A percentile compares a stretch with the other conserved stretches of the same genome.
Evolutionary conservation across 2,888 invertebrate genomes (phyloP).

Genomic region (Eupelmus urozonus): DNA sequence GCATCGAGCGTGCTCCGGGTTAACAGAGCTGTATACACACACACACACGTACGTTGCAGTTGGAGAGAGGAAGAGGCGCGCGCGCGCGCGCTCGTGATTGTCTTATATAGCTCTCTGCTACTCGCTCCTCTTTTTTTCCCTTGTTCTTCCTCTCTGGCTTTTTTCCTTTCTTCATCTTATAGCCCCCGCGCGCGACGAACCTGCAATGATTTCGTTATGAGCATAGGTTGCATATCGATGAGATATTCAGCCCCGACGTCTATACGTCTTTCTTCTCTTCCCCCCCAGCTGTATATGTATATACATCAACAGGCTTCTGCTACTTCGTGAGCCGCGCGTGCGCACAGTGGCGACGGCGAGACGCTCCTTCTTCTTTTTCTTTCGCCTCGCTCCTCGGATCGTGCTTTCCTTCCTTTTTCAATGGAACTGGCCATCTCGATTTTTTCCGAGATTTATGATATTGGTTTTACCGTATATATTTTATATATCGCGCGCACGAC

Average conservation of each 20-base stretch:
- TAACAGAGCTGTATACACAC: slow-evolving; percentile 11
- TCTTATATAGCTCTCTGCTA: slow-evolving; percentile 9
- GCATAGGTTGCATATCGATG: slow-evolving; percentile 42
- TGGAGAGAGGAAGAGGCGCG: neutral
- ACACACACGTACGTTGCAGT: neutral
- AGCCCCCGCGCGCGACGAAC: slow-evolving; percentile 10
- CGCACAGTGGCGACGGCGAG: too few species aligned
- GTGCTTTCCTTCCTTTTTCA: slow-evolving; percentile 15
- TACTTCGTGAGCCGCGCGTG: neutral
- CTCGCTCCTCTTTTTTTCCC: neutral
- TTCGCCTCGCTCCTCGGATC: neutral
- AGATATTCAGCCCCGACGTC: slow-evolving; percentile 2
- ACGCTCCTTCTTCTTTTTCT: slow-evolving; percentile 19
- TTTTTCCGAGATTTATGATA: slow-evolving; percentile 50
- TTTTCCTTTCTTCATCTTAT: slow-evolving; percentile 15
- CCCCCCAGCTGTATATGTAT: neutral
- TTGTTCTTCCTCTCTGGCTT: slow-evolving; percentile 4
- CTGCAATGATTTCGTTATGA: slow-evolving; percentile 56
- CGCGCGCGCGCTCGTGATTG: slow-evolving; percentile 24
- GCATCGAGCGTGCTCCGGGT: slow-evolving; percentile 8
- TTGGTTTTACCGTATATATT: slow-evolving; percentile 50
- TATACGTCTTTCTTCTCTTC: neutral
- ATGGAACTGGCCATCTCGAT: slow-evolving; percentile 33
- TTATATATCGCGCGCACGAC: slow-evolving; percentile 13
- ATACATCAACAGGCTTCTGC: neutral